Conservation (phyloP, 2,113 vertebrate species). For the Zosterops hypoxanthus region DNA sequence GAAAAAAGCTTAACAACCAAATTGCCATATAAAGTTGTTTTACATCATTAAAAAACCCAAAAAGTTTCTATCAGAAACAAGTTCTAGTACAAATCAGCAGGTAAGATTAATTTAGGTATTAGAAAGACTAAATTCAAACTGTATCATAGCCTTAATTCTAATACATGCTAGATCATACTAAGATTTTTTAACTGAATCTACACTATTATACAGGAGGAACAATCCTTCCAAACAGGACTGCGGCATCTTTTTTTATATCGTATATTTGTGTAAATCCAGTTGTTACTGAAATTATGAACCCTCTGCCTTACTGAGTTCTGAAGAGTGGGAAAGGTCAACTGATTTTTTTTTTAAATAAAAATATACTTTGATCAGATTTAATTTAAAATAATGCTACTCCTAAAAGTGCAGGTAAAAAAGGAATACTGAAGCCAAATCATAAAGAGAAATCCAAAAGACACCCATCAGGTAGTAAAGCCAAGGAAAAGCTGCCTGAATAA, state of each 20-base stretch:
- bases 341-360: not conserved
- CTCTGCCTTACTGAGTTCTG: not conserved
- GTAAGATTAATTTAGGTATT: not conserved
- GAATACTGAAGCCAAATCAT: not conserved
- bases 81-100: not conserved
- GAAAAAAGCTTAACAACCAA: not conserved
- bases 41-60: not conserved
- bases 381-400: not conserved
- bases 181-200: constrained; percentile 2
- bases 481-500: not conserved
- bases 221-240: not conserved
- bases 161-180: not conserved
- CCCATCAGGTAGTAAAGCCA: not conserved
- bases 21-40: not conserved
- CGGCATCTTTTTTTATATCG: not conserved
- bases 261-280: not conserved
- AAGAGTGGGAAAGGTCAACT: not conserved
- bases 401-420: not conserved
- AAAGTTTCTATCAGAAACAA: not conserved
- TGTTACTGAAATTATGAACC: not conserved
- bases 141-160: not conserved
- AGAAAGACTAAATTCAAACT: not conserved
- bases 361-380: not conserved
- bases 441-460: not conserved
- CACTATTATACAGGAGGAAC: not conserved